Evolutionary conservation across 2,797 vertebrate genomes (phyloP), one percentile per base, ranked within the genome.

Genomic region (Hypotaenidia philippensis): DNA sequence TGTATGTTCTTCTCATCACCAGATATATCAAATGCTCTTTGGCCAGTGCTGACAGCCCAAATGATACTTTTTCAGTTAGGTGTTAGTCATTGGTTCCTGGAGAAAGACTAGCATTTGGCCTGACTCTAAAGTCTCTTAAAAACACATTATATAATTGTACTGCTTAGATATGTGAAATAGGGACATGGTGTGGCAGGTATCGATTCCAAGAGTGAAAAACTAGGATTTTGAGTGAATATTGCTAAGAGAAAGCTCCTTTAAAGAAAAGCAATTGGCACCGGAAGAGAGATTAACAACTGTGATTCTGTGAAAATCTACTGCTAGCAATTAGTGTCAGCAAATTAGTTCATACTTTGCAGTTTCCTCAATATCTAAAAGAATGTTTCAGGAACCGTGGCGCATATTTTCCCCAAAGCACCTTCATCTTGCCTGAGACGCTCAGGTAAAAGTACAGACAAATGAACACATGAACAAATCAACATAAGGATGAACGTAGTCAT

Each of bases 121-220:
- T 71, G 23, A 25, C 12, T 56, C 10, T 52, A 29, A 26, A 27
- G n/a, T 44, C 10, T 11, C 31, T 59, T 83, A 22, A 75, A 69
- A 69, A 49, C 8, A 0, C 8, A 8, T 13, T 32, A 6, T 15
- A 6, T 23, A 34, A 10, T 3, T 20, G 3, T 53, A 41, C 11
- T 13, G 4, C 29, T 11, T 20, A 0, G 10, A 19, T 1, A 1
- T 1, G 1, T 72, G 38, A 19, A 44, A 13, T 0, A 47, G 15
- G 34, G 11, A 45, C 10, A 25, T 1, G 0, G 11, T 63, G 76
- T 78, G 20, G 14, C 47, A 45, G 29, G 19, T n/a, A 25, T 11
- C n/a, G 53, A 52, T 75, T 88, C 21, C 20, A 74, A 31, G 18
- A 15, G 20, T 44, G 22, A 20, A 91, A 65, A 72, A 20, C 18